Evolutionary conservation across 1,140 invertebrate genomes (phyloP).

Genomic region (Calephelis nemesis): DNA sequence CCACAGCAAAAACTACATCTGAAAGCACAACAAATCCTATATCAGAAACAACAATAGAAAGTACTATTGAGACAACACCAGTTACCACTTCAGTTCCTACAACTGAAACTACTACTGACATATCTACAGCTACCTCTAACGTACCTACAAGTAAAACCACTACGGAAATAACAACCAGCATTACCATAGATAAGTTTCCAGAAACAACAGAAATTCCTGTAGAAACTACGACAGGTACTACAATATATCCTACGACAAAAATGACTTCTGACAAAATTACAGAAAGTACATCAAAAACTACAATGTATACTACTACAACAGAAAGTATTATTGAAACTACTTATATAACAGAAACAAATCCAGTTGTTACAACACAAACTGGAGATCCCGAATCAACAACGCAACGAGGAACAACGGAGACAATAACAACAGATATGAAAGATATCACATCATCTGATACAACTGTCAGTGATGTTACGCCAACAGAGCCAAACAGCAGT

Average conservation of each 20-base stretch:
- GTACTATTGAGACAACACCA: not conserved
- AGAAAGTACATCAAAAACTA: conserved; percentile 15
- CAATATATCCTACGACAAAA: not conserved
- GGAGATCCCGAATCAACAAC: not conserved
- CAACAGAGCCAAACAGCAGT: not conserved
- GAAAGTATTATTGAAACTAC: not conserved
- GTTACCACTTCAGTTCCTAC: not conserved
- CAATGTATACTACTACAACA: conserved; percentile 15
- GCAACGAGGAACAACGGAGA: not conserved
- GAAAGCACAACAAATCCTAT: conserved; percentile 11
- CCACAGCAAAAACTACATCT: conserved; percentile 6
- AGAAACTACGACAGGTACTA: conserved; percentile 6
- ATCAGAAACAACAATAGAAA: conserved; percentile 7
- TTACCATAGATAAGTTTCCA: not conserved
- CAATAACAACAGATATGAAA: not conserved
- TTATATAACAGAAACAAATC: not conserved
- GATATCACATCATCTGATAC: not conserved
- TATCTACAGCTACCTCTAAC: too few species aligned
- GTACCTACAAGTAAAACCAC: not conserved
- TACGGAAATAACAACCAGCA: not conserved
- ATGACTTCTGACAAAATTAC: conserved; percentile 2
- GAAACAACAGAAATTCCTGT: too few species aligned
- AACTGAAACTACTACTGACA: not conserved
- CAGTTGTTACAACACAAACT: conserved; percentile 1
- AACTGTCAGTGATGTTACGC: not conserved